Evolutionary conservation across 2,797 vertebrate species (phyloP).

Genomic region (Vultur gryphus): DNA sequence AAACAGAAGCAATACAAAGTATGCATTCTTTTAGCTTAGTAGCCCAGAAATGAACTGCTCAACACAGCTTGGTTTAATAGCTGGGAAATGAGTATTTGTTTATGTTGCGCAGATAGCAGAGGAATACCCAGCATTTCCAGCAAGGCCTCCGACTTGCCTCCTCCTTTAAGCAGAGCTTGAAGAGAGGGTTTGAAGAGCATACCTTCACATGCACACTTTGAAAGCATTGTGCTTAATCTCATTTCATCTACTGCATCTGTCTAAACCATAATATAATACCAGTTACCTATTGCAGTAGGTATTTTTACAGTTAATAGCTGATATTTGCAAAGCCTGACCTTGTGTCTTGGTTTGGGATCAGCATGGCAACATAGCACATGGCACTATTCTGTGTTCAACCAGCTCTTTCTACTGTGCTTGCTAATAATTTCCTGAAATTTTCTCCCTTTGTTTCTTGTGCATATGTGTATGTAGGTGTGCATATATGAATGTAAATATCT

Average conservation of each 20-base stretch:
- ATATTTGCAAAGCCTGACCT: neutral
- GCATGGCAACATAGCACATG: accelerated
- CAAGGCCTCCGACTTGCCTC: neutral
- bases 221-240: neutral
- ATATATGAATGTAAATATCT: neutral
- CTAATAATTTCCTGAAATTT: neutral
- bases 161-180: neutral
- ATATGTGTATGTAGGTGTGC: neutral
- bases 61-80: neutral
- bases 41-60: neutral
- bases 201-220: neutral
- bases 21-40: neutral
- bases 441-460: neutral
- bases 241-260: neutral
- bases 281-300: neutral
- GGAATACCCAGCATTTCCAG: neutral
- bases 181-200: neutral
- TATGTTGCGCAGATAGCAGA: neutral
- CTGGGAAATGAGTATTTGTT: neutral
- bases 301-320: neutral
- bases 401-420: neutral
- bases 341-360: neutral
- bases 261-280: neutral
- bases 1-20: neutral
- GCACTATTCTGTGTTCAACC: neutral